phyloP scores from a whole-genome alignment of 2,113 vertebrate genomes.

The Mustela lutreola region DNA sequence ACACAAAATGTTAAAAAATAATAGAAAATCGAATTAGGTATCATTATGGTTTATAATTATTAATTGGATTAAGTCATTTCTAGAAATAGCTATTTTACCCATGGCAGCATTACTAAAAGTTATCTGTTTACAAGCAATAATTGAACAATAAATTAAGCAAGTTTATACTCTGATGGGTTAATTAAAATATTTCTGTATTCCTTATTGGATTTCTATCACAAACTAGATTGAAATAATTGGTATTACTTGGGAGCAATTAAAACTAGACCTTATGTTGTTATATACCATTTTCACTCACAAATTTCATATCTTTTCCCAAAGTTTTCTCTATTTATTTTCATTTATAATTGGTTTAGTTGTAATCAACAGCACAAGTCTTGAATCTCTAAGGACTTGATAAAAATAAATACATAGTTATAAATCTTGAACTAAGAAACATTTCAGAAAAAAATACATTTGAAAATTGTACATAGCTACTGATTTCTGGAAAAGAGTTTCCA shows the following conservation, averaged over 20 bases:
- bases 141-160: slow-evolving; percentile 30
- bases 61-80: not conserved
- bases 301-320: not conserved
- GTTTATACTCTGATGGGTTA: not conserved
- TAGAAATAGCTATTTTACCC: not conserved
- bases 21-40: not conserved
- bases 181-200: slow-evolving; percentile 41
- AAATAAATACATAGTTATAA: not conserved
- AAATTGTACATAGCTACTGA: not conserved
- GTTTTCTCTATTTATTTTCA: not conserved
- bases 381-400: not conserved
- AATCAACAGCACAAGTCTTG: not conserved
- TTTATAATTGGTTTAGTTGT: not conserved
- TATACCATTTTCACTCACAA: not conserved
- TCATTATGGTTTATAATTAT: not conserved
- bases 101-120: not conserved
- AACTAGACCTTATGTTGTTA: not conserved
- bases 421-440: slow-evolving; percentile 26
- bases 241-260: slow-evolving; percentile 9
- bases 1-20: not conserved
- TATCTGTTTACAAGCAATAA: not conserved
- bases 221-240: slow-evolving; percentile 18
- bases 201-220: slow-evolving; percentile 37
- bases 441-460: not conserved
- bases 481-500: not conserved